Evolutionary conservation across 2,888 invertebrate species (phyloP), one percentile per base, ranked within the genome.

Genomic region (Ptilodon capucinus): DNA sequence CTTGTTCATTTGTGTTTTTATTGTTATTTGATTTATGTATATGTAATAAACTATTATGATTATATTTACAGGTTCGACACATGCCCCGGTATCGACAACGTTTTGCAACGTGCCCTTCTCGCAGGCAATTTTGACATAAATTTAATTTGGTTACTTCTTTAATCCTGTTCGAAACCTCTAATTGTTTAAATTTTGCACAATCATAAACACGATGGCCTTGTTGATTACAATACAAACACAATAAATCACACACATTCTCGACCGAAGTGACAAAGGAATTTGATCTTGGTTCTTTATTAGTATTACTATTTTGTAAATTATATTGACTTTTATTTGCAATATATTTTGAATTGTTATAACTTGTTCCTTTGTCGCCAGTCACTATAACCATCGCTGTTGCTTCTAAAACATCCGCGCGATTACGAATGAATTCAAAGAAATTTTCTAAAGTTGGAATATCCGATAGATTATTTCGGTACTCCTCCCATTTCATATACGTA

Each of bases 171-270:
- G n/a, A n/a, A n/a, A n/a, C 34, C 14, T 42, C 17, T 19, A 42
- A 16, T 6, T 42, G 2, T 19, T 42, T 42, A 17, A 42, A 42
- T 34, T 42, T 32, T 2, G 28, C 14, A 34, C 42, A 42, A 16
- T 21, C 32, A 32, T 42, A 42, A 4, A 42, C 13, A 32, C 19
- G 32, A 42, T 42, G 42, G 0, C 34, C 34, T 17, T 42, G 42
- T n/a, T n/a, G n/a, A 19, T 42, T 11, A 42, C 14, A n/a, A n/a
- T n/a, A n/a, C n/a, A n/a, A n/a, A n/a, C n/a, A n/a, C n/a, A n/a
- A n/a, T n/a, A 25, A 25, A 25, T 25, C 23, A 8, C 23, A 25
- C 23, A 25, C 7, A 9, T 7, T 25, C 9, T 25, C n/a, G n/a
- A n/a, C n/a, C n/a, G n/a, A n/a, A n/a, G n/a, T n/a, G n/a, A n/a